A percentile compares a stretch with the other conserved stretches of the same genome.
Evolutionary conservation across 2,888 invertebrate species (phyloP).

Genomic region (Rhagium mordax): DNA sequence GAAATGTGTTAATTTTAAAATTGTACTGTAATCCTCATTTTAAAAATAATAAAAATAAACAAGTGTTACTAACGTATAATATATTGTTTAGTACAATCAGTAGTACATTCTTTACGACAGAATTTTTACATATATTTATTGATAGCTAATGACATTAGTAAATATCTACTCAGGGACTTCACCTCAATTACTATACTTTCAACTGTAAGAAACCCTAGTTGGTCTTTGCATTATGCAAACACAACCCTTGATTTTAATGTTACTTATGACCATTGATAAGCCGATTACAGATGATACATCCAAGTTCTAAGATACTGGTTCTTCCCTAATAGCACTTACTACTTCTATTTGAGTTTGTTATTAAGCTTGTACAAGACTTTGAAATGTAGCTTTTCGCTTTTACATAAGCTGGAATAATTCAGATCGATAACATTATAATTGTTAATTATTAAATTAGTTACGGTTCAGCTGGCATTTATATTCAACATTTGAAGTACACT

Average conservation of each 20-base stretch:
- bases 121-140: background rate
- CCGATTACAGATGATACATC: slow-evolving; percentile 62
- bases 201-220: slow-evolving; percentile 27
- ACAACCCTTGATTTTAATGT: slow-evolving; percentile 57
- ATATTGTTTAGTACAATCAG: too few species aligned
- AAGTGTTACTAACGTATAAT: too few species aligned
- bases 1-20: too few species aligned
- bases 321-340: slow-evolving; percentile 54
- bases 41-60: too few species aligned
- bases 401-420: slow-evolving; percentile 28
- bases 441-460: background rate
- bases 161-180: background rate
- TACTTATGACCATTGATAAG: slow-evolving; percentile 60
- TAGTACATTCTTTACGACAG: too few species aligned
- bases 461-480: background rate
- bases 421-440: slow-evolving; percentile 25
- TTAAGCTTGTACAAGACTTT: slow-evolving; percentile 45
- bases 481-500: too few species aligned
- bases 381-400: slow-evolving; percentile 23
- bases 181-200: background rate
- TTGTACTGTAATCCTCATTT: too few species aligned
- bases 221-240: slow-evolving; percentile 39
- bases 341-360: slow-evolving; percentile 57
- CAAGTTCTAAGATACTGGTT: slow-evolving; percentile 56
- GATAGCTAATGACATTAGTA: background rate